Conservation (phyloP, 2,888 invertebrate genomes). For the Morpho helenor region DNA sequence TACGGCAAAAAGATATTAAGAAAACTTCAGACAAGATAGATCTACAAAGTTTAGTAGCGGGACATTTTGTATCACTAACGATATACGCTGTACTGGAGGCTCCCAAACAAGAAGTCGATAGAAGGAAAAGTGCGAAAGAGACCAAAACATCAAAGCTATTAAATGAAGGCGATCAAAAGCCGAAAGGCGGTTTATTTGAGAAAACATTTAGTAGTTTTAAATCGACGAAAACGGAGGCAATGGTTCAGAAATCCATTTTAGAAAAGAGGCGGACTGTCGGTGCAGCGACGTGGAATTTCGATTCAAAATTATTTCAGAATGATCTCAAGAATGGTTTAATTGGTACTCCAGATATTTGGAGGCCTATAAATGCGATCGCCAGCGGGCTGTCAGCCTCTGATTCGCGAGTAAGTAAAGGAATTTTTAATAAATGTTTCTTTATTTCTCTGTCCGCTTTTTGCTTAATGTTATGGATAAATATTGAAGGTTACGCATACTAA, state of each 20-base stretch:
- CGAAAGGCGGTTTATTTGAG: constrained; percentile 72
- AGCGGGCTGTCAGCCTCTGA: constrained; percentile 80
- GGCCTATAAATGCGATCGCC: constrained; percentile 81
- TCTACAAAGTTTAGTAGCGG: constrained; percentile 79
- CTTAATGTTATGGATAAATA: too few species aligned
- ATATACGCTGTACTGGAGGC: constrained; percentile 84
- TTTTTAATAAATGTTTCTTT: not conserved
- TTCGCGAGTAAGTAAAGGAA: constrained; percentile 61
- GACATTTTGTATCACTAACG: constrained; percentile 83
- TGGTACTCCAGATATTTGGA: constrained; percentile 85
- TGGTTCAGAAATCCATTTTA: constrained; percentile 69
- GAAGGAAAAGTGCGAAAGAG: constrained; percentile 55
- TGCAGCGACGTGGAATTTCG: constrained; percentile 84
- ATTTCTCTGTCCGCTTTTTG: not conserved
- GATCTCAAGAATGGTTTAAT: constrained; percentile 79
- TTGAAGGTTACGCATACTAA: too few species aligned
- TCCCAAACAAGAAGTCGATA: constrained; percentile 61
- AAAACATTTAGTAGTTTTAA: constrained; percentile 72
- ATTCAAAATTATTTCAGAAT: constrained; percentile 80
- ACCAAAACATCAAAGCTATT: constrained; percentile 53
- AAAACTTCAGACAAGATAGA: constrained; percentile 68
- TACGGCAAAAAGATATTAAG: constrained; percentile 77
- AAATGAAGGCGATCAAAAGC: constrained; percentile 68
- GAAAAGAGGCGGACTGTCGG: constrained; percentile 83
- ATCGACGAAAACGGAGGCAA: constrained; percentile 62